Evolutionary conservation across 2,888 invertebrate species (phyloP), one percentile per base, ranked within the genome.

Genomic region (Perizoma affinitatum): DNA sequence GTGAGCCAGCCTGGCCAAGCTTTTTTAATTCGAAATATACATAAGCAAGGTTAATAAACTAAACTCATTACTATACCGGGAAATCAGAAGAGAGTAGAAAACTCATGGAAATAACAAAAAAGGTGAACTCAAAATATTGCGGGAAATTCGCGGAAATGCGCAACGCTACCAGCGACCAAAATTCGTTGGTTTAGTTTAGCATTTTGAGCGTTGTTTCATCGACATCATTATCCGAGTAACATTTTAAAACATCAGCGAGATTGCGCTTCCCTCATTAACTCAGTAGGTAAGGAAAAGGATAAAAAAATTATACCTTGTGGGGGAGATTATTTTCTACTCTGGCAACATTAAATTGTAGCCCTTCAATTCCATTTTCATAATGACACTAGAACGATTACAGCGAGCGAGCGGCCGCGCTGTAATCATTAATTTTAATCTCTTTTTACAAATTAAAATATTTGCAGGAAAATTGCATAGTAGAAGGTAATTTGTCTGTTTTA

Each of bases 291-390:
- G 68, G 67, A 73, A 74, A 75, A 70, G 69, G 69, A 67, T 61
- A 68, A 71, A 74, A 77, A 75, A 75, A 71, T 76, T 77, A 75
- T 75, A 72, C 65, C 67, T 71, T 41, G 61, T 58, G 67, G 44
- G 65, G 73, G 66, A 73, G 66, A 71, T 77, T 74, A 70, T 72
- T 72, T 69, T 73, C 61, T 66, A 65, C 74, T 79, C 77, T 80
- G 80, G 83, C 78, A 84, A 83, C 83, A 82, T 82, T 83, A 78
- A 79, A 82, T 76, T 73, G 75, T 70, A 68, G 72, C 68, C 74
- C 80, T 79, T 22, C 22, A 22, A 22, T 22, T 22, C 79, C 79
- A 83, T 86, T 84, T 81, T 79, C 7, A 36, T 86, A 86, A 87
- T 86, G 83, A 82, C 80, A 81, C 84, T 83, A 80, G 70, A 80